Evolutionary conservation across 2,113 vertebrate genomes (phyloP).

Genomic region (Crotalus viridis): DNA sequence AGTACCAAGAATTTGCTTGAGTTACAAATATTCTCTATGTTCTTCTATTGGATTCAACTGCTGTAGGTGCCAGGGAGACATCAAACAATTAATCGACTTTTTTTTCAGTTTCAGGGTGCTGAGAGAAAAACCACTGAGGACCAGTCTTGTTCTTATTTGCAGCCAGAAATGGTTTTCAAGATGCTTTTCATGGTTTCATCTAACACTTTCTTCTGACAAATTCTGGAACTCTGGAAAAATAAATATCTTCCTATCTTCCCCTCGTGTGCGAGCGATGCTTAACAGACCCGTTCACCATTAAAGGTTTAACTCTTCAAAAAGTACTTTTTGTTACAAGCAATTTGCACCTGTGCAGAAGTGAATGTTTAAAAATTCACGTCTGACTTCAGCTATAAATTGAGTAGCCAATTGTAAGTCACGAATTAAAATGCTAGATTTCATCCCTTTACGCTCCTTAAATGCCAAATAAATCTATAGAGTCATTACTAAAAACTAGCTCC

Average conservation of each 20-base stretch:
- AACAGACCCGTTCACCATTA: not conserved
- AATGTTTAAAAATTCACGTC: not conserved
- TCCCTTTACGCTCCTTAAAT: not conserved
- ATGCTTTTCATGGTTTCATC: not conserved
- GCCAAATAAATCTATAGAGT: not conserved
- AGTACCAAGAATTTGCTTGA: too few relatives aligned
- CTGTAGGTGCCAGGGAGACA: not conserved
- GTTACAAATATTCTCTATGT: too few relatives aligned
- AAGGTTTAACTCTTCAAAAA: not conserved
- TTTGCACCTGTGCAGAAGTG: not conserved
- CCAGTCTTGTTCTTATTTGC: not conserved
- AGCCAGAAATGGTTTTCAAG: not conserved
- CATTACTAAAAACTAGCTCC: not conserved
- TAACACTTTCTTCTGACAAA: not conserved
- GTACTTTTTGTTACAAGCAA: not conserved
- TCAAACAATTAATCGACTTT: not conserved
- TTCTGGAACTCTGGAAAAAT: not conserved
- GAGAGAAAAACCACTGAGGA: too few relatives aligned
- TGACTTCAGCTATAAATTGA: too few relatives aligned
- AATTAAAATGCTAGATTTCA: not conserved
- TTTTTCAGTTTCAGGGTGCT: not conserved
- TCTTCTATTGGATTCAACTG: not conserved
- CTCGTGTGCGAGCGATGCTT: not conserved
- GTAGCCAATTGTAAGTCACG: too few relatives aligned
- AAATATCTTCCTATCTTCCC: not conserved